Conservation (phyloP, 2,888 invertebrate species). For the Agrotis exclamationis region DNA sequence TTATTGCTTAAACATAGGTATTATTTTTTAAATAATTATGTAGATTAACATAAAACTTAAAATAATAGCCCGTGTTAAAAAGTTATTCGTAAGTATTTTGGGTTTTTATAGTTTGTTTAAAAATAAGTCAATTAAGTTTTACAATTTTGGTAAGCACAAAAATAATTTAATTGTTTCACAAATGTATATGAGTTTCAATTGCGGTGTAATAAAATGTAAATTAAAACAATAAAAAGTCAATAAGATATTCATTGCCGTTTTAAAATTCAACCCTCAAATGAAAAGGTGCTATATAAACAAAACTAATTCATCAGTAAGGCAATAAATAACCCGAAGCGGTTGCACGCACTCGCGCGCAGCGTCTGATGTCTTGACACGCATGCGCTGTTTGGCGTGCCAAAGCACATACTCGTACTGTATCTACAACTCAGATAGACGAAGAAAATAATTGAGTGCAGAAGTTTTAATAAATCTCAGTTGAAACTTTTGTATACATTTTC, state of each 20-base stretch:
- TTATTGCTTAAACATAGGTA: not conserved
- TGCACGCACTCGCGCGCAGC: constrained; percentile 88
- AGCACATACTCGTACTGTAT: constrained; percentile 77
- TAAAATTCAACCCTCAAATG: constrained; percentile 79
- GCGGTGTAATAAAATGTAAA: constrained; percentile 73
- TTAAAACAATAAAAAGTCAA: constrained; percentile 73
- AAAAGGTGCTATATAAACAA: constrained; percentile 81
- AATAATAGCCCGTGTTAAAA: not conserved
- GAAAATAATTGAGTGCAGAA: constrained; percentile 64
- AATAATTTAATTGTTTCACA: constrained; percentile 63
- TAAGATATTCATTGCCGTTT: constrained; percentile 85
- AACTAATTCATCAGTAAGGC: constrained; percentile 82
- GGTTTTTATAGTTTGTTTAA: not conserved
- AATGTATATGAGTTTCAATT: constrained; percentile 41
- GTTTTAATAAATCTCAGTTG: constrained; percentile 58
- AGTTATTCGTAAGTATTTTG: not conserved
- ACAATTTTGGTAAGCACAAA: constrained; percentile 23
- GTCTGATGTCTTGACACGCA: constrained; percentile 84
- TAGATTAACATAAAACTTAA: not conserved
- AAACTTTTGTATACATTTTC: constrained; percentile 57
- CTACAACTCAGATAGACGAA: constrained; percentile 70
- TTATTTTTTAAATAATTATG: not conserved
- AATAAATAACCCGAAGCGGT: constrained; percentile 85
- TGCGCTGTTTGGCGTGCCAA: constrained; percentile 86
- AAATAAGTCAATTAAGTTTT: constrained; percentile 36